Percentiles rank a stretch among this genome's conserved stretches.
Conservation (phyloP, 2,113 vertebrate species). For the Spermophilus dauricus region DNA sequence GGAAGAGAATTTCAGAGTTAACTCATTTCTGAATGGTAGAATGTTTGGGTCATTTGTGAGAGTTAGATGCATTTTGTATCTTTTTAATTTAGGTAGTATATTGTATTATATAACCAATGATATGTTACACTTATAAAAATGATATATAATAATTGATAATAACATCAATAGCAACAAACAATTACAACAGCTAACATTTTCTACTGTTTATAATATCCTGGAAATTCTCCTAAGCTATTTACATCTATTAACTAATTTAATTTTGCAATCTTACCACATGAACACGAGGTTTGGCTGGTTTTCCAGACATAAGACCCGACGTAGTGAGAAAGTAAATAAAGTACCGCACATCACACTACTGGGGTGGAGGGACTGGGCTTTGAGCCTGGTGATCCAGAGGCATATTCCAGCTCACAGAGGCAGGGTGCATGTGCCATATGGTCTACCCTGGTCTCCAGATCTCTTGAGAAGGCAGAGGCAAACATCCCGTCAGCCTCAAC, state of each 20-base stretch:
- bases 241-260: neutral
- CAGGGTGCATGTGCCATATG: neutral
- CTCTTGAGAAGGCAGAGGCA: neutral
- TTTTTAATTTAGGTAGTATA: neutral
- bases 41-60: constrained; percentile 34
- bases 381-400: neutral
- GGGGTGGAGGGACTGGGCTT: neutral
- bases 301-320: neutral
- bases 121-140: neutral
- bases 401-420: neutral
- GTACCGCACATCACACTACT: neutral
- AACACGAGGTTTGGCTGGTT: neutral
- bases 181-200: neutral
- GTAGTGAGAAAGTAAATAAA: neutral
- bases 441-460: neutral
- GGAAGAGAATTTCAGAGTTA: neutral
- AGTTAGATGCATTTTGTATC: neutral
- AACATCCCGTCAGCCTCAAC: neutral
- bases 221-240: constrained; percentile 29
- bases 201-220: neutral
- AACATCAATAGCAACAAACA: neutral
- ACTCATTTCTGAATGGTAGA: constrained; percentile 10
- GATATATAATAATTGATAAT: neutral
- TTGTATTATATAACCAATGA: neutral
- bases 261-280: neutral